Percentiles rank a stretch among this genome's conserved stretches.
These are phyloP conservation scores for Miichthys miiuy DNA, from an alignment of 2,797 vertebrate species.

Conservation along the genomic window DNA sequence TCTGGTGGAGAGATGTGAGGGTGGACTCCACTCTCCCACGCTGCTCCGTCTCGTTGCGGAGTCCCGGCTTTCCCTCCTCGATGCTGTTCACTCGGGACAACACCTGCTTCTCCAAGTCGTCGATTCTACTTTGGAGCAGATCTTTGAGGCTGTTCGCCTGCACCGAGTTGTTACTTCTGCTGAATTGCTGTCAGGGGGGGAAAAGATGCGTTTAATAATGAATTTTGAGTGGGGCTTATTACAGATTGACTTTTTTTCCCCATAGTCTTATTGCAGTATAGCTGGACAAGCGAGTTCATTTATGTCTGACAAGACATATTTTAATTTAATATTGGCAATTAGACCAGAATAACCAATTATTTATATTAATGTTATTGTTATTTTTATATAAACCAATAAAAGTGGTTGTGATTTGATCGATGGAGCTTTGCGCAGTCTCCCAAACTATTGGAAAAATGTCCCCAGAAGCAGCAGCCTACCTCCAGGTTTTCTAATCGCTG, in stretches of 20 bases:
- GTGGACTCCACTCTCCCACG: conserved; percentile 94
- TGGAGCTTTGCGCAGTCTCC: conserved; percentile 27
- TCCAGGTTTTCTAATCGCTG: conserved; percentile 95
- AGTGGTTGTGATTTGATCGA: not conserved
- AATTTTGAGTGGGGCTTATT: not conserved
- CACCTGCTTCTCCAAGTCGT: conserved; percentile 97
- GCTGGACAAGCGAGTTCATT: not conserved
- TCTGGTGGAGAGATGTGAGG: conserved; percentile 95
- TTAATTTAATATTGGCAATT: not conserved
- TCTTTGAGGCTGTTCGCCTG: conserved; percentile 96
- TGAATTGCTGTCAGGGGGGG: conserved; percentile 90
- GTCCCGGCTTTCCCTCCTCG: conserved; percentile 92
- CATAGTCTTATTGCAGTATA: not conserved
- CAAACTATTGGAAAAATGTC: conserved; percentile 28
- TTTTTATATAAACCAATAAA: not conserved
- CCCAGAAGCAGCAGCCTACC: conserved; percentile 80
- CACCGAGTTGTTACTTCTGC: conserved; percentile 93
- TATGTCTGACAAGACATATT: not conserved
- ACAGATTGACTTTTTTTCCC: conserved; percentile 24
- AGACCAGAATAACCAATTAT: not conserved
- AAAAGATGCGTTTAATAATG: conserved; percentile 12
- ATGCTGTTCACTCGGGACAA: conserved; percentile 95
- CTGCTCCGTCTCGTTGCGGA: conserved; percentile 94
- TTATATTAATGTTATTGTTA: not conserved
- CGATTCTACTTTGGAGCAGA: conserved; percentile 95